These are phyloP conservation scores for Eumaeus atala DNA, from an alignment of 1,140 invertebrate species.

Conservation along the genomic window DNA sequence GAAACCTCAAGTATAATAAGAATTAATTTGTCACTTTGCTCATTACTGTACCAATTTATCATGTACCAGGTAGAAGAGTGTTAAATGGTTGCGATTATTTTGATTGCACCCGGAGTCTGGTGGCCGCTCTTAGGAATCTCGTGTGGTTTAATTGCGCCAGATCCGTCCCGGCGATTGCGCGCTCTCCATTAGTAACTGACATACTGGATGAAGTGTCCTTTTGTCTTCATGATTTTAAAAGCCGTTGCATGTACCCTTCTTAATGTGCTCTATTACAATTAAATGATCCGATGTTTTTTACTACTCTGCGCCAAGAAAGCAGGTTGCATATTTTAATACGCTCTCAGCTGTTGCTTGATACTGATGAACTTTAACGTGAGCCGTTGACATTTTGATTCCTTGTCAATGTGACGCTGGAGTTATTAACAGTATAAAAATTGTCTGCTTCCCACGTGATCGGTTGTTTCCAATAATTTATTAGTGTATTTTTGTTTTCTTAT, in stretches of 20 bases:
- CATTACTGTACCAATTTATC: conserved; percentile 31
- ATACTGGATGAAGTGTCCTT: conserved; percentile 33
- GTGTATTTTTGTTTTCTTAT: too few relatives aligned
- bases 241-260: conserved; percentile 28
- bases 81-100: conserved; percentile 58
- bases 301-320: background rate
- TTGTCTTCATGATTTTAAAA: conserved; percentile 45
- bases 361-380: background rate
- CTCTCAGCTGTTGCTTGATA: too few relatives aligned
- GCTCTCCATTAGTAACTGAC: conserved; percentile 53
- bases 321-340: background rate
- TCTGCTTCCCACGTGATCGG: too few relatives aligned
- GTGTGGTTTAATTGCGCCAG: conserved; percentile 17
- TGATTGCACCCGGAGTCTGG: conserved; percentile 50
- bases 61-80: conserved; percentile 51
- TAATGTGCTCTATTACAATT: conserved; percentile 19
- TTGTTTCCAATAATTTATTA: too few relatives aligned
- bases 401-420: too few relatives aligned
- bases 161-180: conserved; percentile 43
- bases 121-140: conserved; percentile 32
- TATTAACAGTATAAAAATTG: too few relatives aligned
- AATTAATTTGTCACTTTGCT: conserved; percentile 7
- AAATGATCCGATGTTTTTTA: conserved; percentile 17
- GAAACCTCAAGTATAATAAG: background rate
- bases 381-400: background rate